Evolutionary conservation across 2,888 invertebrate genomes (phyloP).

Genomic region (Hirtodrosophila alboralis): DNA sequence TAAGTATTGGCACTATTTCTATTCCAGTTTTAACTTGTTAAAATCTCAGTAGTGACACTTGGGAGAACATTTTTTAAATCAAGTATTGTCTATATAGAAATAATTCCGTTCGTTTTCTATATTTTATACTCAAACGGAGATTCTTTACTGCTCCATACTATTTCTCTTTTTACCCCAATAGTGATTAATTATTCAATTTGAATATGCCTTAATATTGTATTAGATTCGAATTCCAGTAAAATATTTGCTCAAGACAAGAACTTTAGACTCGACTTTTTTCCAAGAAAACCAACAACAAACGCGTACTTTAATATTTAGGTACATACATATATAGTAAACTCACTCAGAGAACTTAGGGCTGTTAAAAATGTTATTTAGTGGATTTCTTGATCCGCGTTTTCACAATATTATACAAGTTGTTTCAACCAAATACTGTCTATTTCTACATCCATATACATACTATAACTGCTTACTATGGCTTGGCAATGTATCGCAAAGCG

Average conservation of each 20-base stretch:
- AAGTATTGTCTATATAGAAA: neutral
- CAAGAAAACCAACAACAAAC: constrained; percentile 35
- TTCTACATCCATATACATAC: constrained; percentile 15
- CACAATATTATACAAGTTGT: constrained; percentile 33
- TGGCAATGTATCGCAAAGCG: constrained; percentile 55
- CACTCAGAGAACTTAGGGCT: constrained; percentile 77
- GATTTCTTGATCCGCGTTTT: constrained; percentile 63
- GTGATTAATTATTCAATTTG: constrained; percentile 21
- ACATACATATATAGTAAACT: constrained; percentile 48
- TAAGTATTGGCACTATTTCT: constrained; percentile 53
- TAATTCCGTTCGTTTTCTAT: constrained; percentile 25
- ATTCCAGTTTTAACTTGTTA: constrained; percentile 31
- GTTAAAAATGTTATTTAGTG: constrained; percentile 73
- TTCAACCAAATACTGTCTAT: constrained; percentile 5
- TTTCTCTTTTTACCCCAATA: constrained; percentile 9
- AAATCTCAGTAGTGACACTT: constrained; percentile 42
- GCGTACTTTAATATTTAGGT: constrained; percentile 26
- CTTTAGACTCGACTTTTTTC: constrained; percentile 41
- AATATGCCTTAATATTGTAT: constrained; percentile 34
- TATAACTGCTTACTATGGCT: constrained; percentile 18
- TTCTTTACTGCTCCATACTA: constrained; percentile 30
- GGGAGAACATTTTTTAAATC: constrained; percentile 8
- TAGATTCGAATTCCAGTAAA: constrained; percentile 47
- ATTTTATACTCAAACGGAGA: constrained; percentile 28
- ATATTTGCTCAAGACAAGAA: constrained; percentile 25